A percentile compares a stretch with the other conserved stretches of the same genome.
Conservation (phyloP, 2,113 vertebrate genomes). For the Osmerus mordax region DNA sequence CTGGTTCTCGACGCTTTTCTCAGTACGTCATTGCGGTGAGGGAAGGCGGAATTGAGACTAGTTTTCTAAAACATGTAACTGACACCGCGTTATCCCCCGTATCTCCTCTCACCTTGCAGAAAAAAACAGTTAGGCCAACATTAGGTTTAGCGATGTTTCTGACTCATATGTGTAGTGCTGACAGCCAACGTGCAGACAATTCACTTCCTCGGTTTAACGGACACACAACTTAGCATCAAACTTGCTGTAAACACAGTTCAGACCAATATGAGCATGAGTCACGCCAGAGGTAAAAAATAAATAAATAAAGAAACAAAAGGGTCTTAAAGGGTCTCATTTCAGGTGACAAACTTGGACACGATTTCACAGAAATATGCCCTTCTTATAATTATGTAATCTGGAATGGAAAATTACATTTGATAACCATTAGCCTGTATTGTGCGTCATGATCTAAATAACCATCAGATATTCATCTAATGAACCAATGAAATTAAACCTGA, state of each 20-base stretch:
- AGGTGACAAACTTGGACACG: slow-evolving; percentile 25
- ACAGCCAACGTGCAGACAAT: slow-evolving; percentile 16
- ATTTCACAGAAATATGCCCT: neutral
- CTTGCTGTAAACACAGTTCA: neutral
- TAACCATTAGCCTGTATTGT: too few species aligned
- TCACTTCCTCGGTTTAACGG: slow-evolving; percentile 56
- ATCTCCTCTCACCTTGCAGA: too few species aligned
- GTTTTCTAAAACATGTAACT: too few species aligned
- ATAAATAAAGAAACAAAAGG: neutral
- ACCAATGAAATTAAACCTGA: neutral
- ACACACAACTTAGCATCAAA: slow-evolving; percentile 10
- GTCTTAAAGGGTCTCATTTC: slow-evolving; percentile 12
- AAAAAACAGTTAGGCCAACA: too few species aligned
- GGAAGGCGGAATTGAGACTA: too few species aligned
- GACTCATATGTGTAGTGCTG: slow-evolving; percentile 59
- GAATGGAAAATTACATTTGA: neutral
- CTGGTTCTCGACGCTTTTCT: too few species aligned
- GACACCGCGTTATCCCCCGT: too few species aligned
- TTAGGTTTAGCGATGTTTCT: too few species aligned
- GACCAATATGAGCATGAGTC: slow-evolving; percentile 39
- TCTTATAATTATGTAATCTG: slow-evolving; percentile 12
- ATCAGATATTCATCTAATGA: neutral
- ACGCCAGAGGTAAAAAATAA: slow-evolving; percentile 23
- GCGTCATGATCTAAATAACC: neutral
- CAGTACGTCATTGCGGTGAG: too few species aligned